Evolutionary conservation across 2,888 invertebrate genomes (phyloP), one percentile per base, ranked within the genome.

Genomic region (Stenodema calcarata): DNA sequence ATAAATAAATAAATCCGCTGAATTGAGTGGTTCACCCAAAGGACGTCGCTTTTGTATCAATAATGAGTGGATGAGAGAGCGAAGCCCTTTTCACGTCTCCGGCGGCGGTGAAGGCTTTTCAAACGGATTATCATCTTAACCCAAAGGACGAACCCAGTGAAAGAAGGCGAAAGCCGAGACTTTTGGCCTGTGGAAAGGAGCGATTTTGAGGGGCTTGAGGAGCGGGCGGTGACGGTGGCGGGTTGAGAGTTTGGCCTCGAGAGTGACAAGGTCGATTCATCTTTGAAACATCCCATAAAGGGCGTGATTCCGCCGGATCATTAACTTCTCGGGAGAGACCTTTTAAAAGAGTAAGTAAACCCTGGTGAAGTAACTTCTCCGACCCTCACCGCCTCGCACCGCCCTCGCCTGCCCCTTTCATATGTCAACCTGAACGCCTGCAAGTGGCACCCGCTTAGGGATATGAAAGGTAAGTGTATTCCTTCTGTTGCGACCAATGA

Each of bases 331-430:
- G 23, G 44, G 44, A n/a, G 23, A 23, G 78, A 78, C 78, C 78
- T 78, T 78, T 78, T 78, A 44, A 78, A 78, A 78, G 78, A 78
- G 78, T 78, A 78, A 78, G 78, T 78, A 78, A 78, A 78, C 78
- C 78, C 44, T 78, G 44, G 42, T 27, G 41, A 78, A 41, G 62
- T 62, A 62, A 18, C 62, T 23, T 62, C 23, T 18, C 50, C 35
- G 35, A 4, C 35, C 35, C 35, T 35, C 35, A 9, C 50, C 50
- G n/a, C 50, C 50, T 18, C n/a, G 14, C 4, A 9, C 50, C 62
- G 0, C 23, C 23, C 54, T 35, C 35, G 35, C 54, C 54, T 18
- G 6, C 62, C 62, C 12, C 62, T 62, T 62, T 62, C 23, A 62
- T 62, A 62, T 62, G 62, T 62, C 62, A 62, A 62, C 62, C 62